A percentile compares a stretch with the other conserved stretches of the same genome.
phyloP scores from a whole-genome alignment of 2,888 invertebrate species.

The Gastracanthus pulcherrimus region DNA sequence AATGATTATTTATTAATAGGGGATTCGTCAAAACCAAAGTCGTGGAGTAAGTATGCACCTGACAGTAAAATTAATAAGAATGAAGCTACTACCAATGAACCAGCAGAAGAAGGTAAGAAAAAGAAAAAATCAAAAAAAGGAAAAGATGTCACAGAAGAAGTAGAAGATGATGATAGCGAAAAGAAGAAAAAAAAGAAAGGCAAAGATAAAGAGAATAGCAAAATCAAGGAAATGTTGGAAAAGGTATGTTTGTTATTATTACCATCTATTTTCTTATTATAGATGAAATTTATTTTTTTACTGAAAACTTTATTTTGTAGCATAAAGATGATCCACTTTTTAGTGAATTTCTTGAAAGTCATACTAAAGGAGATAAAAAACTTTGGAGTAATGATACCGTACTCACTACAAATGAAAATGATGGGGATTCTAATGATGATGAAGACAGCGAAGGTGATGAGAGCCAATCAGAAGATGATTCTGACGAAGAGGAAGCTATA shows the following conservation, averaged over 20 bases:
- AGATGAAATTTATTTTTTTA: neutral
- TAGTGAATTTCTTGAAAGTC: constrained; percentile 92
- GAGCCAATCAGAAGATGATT: constrained; percentile 85
- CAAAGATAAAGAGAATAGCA: constrained; percentile 72
- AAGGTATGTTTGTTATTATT: constrained; percentile 79
- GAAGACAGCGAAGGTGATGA: constrained; percentile 69
- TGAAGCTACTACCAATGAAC: constrained; percentile 61
- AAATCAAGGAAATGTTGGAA: constrained; percentile 83
- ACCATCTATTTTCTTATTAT: neutral
- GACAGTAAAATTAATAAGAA: constrained; percentile 84
- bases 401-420: constrained; percentile 44
- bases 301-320: constrained; percentile 72
- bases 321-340: constrained; percentile 94
- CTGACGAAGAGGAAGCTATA: constrained; percentile 75
- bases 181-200: constrained; percentile 77
- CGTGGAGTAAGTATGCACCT: constrained; percentile 95
- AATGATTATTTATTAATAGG: constrained; percentile 70
- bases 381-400: constrained; percentile 80
- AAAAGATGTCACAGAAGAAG: constrained; percentile 82
- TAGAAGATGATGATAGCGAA: constrained; percentile 69
- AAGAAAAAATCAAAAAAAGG: constrained; percentile 76
- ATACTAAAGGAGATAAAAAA: constrained; percentile 79
- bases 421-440: constrained; percentile 67
- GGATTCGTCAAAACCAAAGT: constrained; percentile 87
- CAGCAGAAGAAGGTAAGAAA: constrained; percentile 62